A percentile compares a stretch with the other conserved stretches of the same genome.
phyloP scores from a whole-genome alignment of 1,140 invertebrate genomes.

The Aphelenchoides avenae region DNA sequence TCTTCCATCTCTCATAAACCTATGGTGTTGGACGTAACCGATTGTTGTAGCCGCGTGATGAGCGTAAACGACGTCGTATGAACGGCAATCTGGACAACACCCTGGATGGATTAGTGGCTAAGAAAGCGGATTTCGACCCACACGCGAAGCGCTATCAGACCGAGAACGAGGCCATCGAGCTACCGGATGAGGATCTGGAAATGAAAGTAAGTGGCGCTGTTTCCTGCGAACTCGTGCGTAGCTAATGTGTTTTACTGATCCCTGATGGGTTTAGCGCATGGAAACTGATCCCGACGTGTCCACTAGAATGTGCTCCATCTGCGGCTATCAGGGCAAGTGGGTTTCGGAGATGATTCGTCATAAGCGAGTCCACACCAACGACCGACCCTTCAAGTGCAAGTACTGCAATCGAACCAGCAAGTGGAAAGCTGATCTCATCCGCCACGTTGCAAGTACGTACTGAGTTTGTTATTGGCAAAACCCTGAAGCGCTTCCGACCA shows the following conservation, averaged over 20 bases:
- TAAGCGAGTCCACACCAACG: constrained; percentile 56
- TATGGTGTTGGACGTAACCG: too few relatives aligned
- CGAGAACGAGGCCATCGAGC: constrained; percentile 56
- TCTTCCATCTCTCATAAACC: too few relatives aligned
- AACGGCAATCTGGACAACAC: constrained; percentile 53
- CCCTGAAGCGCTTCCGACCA: not conserved
- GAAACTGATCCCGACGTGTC: constrained; percentile 58
- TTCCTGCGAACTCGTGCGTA: constrained; percentile 14
- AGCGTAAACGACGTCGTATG: constrained; percentile 42
- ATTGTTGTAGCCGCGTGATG: too few relatives aligned
- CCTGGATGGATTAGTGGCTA: constrained; percentile 54
- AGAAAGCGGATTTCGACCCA: constrained; percentile 52
- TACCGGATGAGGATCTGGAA: constrained; percentile 57
- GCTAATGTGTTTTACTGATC: constrained; percentile 16
- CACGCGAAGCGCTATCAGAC: constrained; percentile 50
- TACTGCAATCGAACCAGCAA: constrained; percentile 57
- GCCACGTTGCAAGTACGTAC: constrained; percentile 57
- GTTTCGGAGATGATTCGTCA: constrained; percentile 59
- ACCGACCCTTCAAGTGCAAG: constrained; percentile 59
- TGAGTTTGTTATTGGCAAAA: not conserved
- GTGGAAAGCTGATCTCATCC: constrained; percentile 58
- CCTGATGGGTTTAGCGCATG: constrained; percentile 39
- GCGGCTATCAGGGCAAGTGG: constrained; percentile 59
- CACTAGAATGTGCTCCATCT: constrained; percentile 56
- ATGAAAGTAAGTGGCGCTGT: constrained; percentile 45